These are phyloP conservation scores for Yponomeuta cagnagella DNA, from an alignment of 2,888 invertebrate genomes.

Conservation along the genomic window DNA sequence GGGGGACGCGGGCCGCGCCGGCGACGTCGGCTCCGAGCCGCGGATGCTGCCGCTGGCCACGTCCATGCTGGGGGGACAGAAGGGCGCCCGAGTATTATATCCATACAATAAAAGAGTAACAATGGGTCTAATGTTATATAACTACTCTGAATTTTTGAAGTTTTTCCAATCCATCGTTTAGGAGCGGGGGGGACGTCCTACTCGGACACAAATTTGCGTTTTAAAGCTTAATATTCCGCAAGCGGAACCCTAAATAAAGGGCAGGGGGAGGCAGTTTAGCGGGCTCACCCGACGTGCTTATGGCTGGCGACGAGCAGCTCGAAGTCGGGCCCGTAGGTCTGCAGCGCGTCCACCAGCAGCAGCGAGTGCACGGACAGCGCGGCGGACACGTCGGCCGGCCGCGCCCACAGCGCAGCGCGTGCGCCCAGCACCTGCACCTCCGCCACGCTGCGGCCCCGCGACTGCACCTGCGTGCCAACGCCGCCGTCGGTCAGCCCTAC, in stretches of 20 bases:
- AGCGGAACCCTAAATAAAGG: too few relatives aligned
- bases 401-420: slow-evolving; percentile 82
- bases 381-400: slow-evolving; percentile 84
- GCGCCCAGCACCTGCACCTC: slow-evolving; percentile 95
- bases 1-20: slow-evolving; percentile 86
- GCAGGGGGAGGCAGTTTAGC: too few relatives aligned
- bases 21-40: slow-evolving; percentile 94
- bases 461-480: slow-evolving; percentile 77
- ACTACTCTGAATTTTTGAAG: too few relatives aligned
- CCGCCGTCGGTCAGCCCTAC: neutral
- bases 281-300: slow-evolving; percentile 88
- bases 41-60: slow-evolving; percentile 93
- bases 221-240: too few relatives aligned
- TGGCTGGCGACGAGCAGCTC: slow-evolving; percentile 96
- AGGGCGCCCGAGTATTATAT: neutral
- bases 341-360: slow-evolving; percentile 94
- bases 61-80: slow-evolving; percentile 82
- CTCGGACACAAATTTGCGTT: too few relatives aligned
- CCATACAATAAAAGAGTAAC: neutral
- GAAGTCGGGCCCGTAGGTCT: slow-evolving; percentile 96
- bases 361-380: slow-evolving; percentile 94
- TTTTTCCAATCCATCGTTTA: too few relatives aligned
- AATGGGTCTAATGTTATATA: neutral
- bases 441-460: slow-evolving; percentile 90
- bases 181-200: too few relatives aligned